Base-by-base conservation (phyloP, 2,797 vertebrate species). In the Masticophis lateralis region DNA sequence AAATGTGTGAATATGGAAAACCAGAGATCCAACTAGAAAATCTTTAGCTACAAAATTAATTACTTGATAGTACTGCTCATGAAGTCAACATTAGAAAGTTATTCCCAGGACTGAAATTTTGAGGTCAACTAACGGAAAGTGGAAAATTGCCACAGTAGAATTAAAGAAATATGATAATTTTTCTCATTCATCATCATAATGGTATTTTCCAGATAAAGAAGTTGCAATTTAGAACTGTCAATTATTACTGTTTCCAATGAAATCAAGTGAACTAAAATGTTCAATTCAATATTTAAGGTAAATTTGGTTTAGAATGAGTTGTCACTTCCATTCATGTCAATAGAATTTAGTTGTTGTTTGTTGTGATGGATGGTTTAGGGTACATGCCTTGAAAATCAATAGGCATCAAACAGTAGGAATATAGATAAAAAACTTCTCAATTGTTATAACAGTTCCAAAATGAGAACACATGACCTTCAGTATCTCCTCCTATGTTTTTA, bases 391-490 rank as follows among this genome's bases (percentile, higher is more conserved):
- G 86, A 79, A 88, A 51, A 56, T 57, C 47, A 91, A 12, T 57
- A 43, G 28, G n/a, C 57, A 59, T 53, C 66, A 61, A 63, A 55
- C 12, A 59, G 60, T 55, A 69, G 51, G 37, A 90, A 25, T 28
- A 20, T 25, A 27, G 32, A 86, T 63, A 25, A 51, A 90, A 93
- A 91, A 53, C 87, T 32, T 89, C 27, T 83, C 57, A 89, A 83
- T 89, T 55, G 66, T 89, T 60, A 25, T 89, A 56, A 66, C 69
- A 91, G 55, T 56, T 86, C 47, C 91, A 53, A 86, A 86, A 37
- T 51, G 25, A 63, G 57, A 91, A 63, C 69, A 89, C 61, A 88
- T 93, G 92, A 74, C 92, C 89, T 88, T 89, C 69, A 89, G 47
- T 25, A 89, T 83, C 43, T 22, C 66, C 22, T 91, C 66, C 66